Conservation (phyloP, 2,797 vertebrate species). For the Chloroceryle inda region DNA sequence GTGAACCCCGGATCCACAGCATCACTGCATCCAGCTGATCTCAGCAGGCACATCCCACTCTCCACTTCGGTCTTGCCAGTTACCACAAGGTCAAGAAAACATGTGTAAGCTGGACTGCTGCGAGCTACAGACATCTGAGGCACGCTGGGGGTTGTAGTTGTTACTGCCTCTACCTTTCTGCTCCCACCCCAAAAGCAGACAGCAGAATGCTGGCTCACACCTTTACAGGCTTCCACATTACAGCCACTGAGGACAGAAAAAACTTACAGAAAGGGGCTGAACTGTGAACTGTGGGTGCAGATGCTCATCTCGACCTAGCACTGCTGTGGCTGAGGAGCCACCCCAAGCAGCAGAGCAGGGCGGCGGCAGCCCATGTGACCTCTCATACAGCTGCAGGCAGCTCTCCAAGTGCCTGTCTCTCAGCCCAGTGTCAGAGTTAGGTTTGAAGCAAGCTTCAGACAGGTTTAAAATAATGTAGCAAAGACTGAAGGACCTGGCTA, state of each 20-base stretch:
- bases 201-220: neutral
- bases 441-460: neutral
- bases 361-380: neutral
- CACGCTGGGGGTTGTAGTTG: neutral
- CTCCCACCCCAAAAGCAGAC: neutral
- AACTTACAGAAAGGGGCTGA: neutral
- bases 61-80: neutral
- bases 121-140: neutral
- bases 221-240: neutral
- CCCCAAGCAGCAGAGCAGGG: neutral
- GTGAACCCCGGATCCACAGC: neutral
- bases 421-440: neutral
- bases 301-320: accelerated
- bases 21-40: neutral
- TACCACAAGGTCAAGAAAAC: neutral
- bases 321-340: neutral
- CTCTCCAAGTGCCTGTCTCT: neutral
- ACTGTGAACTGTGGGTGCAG: neutral
- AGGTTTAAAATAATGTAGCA: neutral
- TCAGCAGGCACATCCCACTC: neutral
- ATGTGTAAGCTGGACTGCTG: neutral
- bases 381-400: neutral
- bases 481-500: neutral
- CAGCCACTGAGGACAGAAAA: neutral
- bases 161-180: neutral